phyloP scores from a whole-genome alignment of 2,797 vertebrate species.

The Poliocrania exsul region DNA sequence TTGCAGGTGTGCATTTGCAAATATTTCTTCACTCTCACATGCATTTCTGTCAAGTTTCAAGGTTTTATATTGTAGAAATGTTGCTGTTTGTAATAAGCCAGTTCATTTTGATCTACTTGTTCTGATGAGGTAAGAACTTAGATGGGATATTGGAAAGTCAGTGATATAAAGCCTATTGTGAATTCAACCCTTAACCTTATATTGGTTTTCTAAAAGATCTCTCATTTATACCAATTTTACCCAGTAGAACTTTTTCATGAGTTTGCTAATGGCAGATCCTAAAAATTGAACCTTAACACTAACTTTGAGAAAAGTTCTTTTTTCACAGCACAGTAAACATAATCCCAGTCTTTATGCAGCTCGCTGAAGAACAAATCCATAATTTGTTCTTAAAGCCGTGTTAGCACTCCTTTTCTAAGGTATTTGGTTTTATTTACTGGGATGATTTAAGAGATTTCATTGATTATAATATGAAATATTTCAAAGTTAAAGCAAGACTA shows the following conservation, averaged over 20 bases:
- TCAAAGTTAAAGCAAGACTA: background rate
- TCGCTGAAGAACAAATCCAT: background rate
- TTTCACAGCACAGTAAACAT: background rate
- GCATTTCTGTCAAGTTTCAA: background rate
- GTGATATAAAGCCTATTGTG: background rate
- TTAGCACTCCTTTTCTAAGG: background rate
- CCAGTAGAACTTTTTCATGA: background rate
- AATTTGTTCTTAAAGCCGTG: background rate
- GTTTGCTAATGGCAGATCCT: background rate
- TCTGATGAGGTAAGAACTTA: background rate
- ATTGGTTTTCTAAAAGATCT: background rate
- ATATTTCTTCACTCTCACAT: background rate
- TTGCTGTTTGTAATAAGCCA: background rate
- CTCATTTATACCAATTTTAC: background rate
- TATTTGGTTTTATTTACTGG: background rate
- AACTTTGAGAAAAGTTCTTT: background rate
- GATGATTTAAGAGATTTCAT: background rate
- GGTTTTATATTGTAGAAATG: background rate
- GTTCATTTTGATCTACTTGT: background rate
- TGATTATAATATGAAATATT: background rate
- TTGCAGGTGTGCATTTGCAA: background rate
- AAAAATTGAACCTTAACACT: background rate
- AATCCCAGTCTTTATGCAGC: background rate
- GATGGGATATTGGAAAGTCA: background rate
- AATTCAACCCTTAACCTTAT: background rate